Percentiles rank a stretch among this genome's conserved stretches.
Conservation (phyloP, 23 tunicate species). For the Oikopleura albicans region DNA sequence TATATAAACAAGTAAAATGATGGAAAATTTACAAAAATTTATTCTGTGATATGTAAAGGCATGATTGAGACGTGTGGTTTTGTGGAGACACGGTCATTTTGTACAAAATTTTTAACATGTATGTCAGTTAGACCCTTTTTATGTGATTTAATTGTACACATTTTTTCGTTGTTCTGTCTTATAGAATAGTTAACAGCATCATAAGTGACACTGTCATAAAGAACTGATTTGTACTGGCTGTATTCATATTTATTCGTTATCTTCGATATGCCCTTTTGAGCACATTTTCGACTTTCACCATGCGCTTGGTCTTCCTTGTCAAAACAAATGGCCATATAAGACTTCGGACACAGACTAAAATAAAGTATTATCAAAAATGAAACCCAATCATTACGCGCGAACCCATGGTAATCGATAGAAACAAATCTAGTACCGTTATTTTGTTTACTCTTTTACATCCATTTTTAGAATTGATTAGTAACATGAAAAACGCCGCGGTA, state of each 20-base stretch:
- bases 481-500: too few relatives aligned
- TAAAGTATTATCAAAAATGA: background rate
- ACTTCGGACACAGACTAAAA: background rate
- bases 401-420: too few relatives aligned
- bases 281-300: background rate
- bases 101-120: background rate
- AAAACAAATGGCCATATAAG: background rate
- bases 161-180: background rate
- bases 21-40: background rate
- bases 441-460: too few relatives aligned
- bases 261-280: background rate
- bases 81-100: background rate
- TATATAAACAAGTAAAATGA: background rate
- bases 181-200: background rate
- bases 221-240: background rate
- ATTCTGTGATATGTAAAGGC: background rate
- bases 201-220: background rate
- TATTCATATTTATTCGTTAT: background rate
- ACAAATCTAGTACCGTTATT: too few relatives aligned
- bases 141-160: background rate
- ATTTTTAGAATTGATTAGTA: too few relatives aligned
- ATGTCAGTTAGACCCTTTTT: background rate
- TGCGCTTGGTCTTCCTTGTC: background rate
- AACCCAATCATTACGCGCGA: too few relatives aligned
- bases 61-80: too few relatives aligned